A percentile compares a stretch with the other conserved stretches of the same genome.
Conservation (phyloP, 2,797 vertebrate genomes). For the Emydoidea blandingii region DNA sequence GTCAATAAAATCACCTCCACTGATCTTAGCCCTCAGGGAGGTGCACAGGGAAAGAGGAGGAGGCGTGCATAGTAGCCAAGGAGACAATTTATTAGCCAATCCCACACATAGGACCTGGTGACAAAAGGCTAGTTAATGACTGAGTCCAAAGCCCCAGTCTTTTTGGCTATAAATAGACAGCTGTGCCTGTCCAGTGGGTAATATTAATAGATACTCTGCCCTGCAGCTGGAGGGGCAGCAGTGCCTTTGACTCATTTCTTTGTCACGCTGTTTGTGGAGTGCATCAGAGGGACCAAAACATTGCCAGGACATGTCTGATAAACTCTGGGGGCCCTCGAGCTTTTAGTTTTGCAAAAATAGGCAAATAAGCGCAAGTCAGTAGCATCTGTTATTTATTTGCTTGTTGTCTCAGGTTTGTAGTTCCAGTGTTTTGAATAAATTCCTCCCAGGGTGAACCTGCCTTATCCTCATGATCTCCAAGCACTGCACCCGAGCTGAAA, state of each 20-base stretch:
- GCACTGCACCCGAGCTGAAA: constrained; percentile 10
- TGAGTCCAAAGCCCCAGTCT: neutral
- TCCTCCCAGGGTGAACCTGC: neutral
- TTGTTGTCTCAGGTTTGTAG: neutral
- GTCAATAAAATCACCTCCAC: neutral
- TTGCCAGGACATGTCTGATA: neutral
- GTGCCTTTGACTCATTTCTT: neutral
- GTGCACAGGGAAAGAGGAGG: neutral
- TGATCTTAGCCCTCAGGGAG: neutral
- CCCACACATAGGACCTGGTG: neutral
- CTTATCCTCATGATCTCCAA: neutral
- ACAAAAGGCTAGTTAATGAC: neutral
- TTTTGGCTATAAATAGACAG: neutral
- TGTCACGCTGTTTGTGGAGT: neutral
- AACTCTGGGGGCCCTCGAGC: neutral
- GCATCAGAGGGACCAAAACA: neutral
- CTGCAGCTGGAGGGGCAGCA: neutral
- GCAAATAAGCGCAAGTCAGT: neutral
- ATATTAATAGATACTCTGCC: neutral
- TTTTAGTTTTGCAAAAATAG: neutral
- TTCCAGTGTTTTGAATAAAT: neutral
- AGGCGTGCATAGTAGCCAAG: neutral
- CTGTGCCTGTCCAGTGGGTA: neutral
- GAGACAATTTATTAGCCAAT: neutral
- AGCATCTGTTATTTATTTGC: neutral